These are phyloP conservation scores for Neuroterus valhalla DNA, from an alignment of 1,140 invertebrate species.

Conservation along the genomic window DNA sequence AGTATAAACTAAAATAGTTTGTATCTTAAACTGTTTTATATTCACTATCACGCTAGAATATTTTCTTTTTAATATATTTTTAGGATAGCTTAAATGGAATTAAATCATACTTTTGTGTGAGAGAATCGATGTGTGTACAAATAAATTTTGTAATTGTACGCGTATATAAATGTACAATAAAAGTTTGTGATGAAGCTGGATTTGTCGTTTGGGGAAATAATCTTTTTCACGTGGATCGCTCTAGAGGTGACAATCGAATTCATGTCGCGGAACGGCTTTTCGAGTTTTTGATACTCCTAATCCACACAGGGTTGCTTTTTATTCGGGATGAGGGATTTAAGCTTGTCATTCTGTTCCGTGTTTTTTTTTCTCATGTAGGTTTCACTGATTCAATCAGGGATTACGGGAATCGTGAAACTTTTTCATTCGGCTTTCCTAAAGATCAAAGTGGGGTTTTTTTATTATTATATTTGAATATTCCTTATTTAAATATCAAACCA, in stretches of 20 bases:
- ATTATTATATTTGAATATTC: too few species aligned
- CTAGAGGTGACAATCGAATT: slow-evolving; percentile 4
- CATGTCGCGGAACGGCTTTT: slow-evolving; percentile 8
- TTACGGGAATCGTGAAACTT: not conserved
- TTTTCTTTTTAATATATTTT: not conserved
- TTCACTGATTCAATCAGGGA: not conserved
- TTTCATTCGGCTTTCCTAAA: not conserved
- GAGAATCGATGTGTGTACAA: not conserved
- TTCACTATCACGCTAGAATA: not conserved
- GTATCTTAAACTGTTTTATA: not conserved
- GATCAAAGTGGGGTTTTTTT: not conserved
- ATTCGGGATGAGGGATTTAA: not conserved
- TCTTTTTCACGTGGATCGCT: slow-evolving; percentile 1
- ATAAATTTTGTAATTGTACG: not conserved
- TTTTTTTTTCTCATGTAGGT: slow-evolving; percentile 1
- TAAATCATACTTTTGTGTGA: not conserved
- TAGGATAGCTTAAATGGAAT: not conserved
- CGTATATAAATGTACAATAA: not conserved
- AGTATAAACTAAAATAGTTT: not conserved
- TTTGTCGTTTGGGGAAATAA: slow-evolving; percentile 12
- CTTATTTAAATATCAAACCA: too few species aligned
- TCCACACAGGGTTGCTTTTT: slow-evolving; percentile 2
- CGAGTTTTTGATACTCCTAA: slow-evolving; percentile 10
- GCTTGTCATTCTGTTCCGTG: not conserved
- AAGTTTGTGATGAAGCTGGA: slow-evolving; percentile 1